Base-by-base conservation (phyloP, 2,797 vertebrate genomes). In the Malacoctenus gilli region DNA sequence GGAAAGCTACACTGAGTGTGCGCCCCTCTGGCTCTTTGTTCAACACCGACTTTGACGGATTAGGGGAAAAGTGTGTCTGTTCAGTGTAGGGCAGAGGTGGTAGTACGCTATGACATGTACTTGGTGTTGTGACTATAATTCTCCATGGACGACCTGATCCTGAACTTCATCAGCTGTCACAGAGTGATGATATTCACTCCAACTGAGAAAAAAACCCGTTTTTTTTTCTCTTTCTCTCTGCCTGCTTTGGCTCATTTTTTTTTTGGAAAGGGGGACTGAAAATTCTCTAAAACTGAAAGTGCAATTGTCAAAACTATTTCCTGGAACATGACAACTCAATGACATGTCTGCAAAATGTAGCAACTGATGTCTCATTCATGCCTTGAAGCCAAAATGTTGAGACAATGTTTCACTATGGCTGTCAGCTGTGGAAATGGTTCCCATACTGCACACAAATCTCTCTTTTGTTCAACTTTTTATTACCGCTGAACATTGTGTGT, bases 21-120 rank as follows among this genome's bases (percentile, higher is more conserved):
- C 72, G 42, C 2, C 11, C 30, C 42, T 47, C 30, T 53, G 57
- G 57, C 60, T 58, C 54, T 22, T 15, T 28, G 18, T 47, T 61
- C 49, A 28, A 38, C 44, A 20, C 38, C 47, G 39, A 70, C 65
- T 64, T 40, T 77, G 79, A 84, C 42, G 68, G 59, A 79, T 76
- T 54, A 68, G 41, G 10, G 75, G 68, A 75, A 79, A 79, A 79
- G 56, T 68, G 68, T 42, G 60, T 73, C 77, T 85, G 78, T 43
- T 72, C 9, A 75, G 52, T 68, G 68, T 86, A 21, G 25, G 44
- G 57, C 14, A 70, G 56, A 79, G 35, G 40, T 64, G 63, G 30
- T 62, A 50, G 43, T 35, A 40, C 41, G 23, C 48, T 60, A 9
- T 76, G 68, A 66, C 70, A 44, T 51, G 53, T 47, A 19, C 38